Evolutionary conservation across 2,888 invertebrate genomes (phyloP), one percentile per base, ranked within the genome.

Genomic region (Amphipoea oculea): DNA sequence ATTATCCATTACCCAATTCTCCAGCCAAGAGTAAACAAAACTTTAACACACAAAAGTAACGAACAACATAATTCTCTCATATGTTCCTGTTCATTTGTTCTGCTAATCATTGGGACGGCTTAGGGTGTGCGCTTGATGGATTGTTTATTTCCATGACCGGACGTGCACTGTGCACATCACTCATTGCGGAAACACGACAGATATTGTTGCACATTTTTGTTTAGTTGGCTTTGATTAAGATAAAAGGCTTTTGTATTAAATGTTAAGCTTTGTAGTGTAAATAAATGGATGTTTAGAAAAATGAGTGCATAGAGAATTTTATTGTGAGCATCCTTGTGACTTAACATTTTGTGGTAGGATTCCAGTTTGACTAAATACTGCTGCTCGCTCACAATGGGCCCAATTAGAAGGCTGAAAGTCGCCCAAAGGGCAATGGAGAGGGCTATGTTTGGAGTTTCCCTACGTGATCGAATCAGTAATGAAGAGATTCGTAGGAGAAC

Each of bases 91-190:
- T 91, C 89, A 92, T 94, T 93, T 92, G 93, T 94, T 91, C 90
- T 90, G 88, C 90, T 94, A 94, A 94, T 93, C 90, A 92, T 91
- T 89, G 89, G 82, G 51, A 51, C 87, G 23, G 88, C 71, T 77
- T 77, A 75, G 89, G 90, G 91, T 88, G 91, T 86, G 79, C 86
- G 77, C 86, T 89, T 95, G 95, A 95, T 94, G 92, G 94, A 95
- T 95, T 93, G 88, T 86, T 86, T 83, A 87, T 88, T 83, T 83
- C 84, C 83, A 79, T 83, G 87, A 81, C 82, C 77, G 79, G 91
- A 91, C 91, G 86, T 81, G 83, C 70, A 60, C 81, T 77, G 89
- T 78, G 82, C 75, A 75, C 80, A 78, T 78, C 78, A 75, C 83
- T 83, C 74, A 78, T 83, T 79, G 82, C 74, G 70, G 80, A 83